These are phyloP conservation scores for Ptychadena robeensis DNA, from an alignment of 2,797 vertebrate species.

Conservation along the genomic window DNA sequence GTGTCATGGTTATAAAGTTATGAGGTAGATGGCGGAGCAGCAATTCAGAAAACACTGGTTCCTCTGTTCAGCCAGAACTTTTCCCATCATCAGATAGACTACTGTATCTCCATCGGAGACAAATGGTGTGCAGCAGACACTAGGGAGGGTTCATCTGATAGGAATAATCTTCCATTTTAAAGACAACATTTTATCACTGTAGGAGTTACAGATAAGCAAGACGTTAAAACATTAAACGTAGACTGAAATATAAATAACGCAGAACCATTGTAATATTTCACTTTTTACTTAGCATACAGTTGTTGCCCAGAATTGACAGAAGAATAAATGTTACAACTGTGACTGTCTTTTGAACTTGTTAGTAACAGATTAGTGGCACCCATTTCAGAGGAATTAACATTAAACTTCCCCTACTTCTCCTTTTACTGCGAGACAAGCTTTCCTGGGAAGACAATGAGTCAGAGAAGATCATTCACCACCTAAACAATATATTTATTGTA, in stretches of 20 bases:
- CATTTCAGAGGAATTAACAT: not conserved
- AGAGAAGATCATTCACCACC: too few relatives aligned
- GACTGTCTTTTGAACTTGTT: not conserved
- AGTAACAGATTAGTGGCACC: not conserved
- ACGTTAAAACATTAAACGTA: not conserved
- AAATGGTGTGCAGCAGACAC: conserved; percentile 29
- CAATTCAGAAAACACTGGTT: not conserved
- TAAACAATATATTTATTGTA: too few relatives aligned
- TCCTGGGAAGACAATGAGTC: too few relatives aligned
- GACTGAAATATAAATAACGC: conserved; percentile 18
- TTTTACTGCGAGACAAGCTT: too few relatives aligned
- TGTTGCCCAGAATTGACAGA: not conserved
- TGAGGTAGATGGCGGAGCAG: not conserved
- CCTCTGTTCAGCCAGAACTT: conserved; percentile 3
- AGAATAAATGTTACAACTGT: not conserved
- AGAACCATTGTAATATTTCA: conserved; percentile 2
- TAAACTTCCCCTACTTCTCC: too few relatives aligned
- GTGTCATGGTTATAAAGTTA: too few relatives aligned
- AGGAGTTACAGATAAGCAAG: conserved; percentile 32
- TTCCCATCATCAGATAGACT: conserved; percentile 33
- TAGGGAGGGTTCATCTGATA: conserved; percentile 38
- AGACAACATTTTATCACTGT: conserved; percentile 7
- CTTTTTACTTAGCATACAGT: not conserved
- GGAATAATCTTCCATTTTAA: conserved; percentile 22
- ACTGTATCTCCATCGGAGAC: conserved; percentile 17